Evolutionary conservation across 2,113 vertebrate genomes (phyloP).

Genomic region (Mesembrinibis cayennensis): DNA sequence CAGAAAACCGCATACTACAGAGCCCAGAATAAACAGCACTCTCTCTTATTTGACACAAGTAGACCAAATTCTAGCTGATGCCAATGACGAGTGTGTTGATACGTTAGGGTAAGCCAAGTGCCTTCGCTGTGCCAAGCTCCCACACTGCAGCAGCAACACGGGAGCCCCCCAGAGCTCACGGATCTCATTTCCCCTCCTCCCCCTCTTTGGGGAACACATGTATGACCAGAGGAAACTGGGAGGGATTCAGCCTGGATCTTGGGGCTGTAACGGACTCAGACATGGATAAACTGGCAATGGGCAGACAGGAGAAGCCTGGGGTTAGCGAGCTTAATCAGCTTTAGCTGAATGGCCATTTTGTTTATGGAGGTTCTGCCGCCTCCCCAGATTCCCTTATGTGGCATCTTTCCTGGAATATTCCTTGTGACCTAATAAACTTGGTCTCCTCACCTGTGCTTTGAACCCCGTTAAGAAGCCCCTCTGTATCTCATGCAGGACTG

Average conservation of each 20-base stretch:
- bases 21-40: background rate
- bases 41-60: background rate
- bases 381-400: background rate
- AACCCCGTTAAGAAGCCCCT: background rate
- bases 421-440: background rate
- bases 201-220: background rate
- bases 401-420: background rate
- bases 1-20: background rate
- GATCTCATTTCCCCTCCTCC: background rate
- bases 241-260: background rate
- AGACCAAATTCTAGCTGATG: background rate
- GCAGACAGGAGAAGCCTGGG: background rate
- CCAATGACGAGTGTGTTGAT: background rate
- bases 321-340: background rate
- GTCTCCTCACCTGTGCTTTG: background rate
- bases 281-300: background rate
- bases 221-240: background rate
- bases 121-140: background rate
- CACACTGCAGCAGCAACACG: background rate
- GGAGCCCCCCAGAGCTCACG: accelerated
- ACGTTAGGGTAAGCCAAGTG: background rate
- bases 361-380: background rate
- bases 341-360: background rate
- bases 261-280: background rate
- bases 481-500: background rate